Conservation (phyloP, 1,140 invertebrate species). For the Aricia agestis region DNA sequence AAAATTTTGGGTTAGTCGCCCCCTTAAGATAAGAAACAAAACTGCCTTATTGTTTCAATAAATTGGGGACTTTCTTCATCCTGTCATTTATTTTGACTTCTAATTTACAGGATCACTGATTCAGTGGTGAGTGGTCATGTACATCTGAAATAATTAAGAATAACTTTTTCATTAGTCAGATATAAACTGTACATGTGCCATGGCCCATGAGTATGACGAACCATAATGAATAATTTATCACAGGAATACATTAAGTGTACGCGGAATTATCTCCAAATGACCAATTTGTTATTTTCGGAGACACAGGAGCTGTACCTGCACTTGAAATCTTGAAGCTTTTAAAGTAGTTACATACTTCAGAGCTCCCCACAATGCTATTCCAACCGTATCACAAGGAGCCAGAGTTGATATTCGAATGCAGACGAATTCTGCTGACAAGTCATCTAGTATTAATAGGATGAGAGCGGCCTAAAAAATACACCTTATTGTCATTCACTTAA, state of each 20-base stretch:
- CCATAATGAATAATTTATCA: conserved; percentile 21
- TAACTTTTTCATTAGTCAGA: neutral
- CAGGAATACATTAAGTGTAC: conserved; percentile 23
- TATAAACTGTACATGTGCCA: neutral
- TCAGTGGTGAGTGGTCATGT: too few species aligned
- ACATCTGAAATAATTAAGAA: neutral
- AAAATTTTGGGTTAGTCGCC: too few species aligned
- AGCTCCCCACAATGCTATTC: conserved; percentile 24
- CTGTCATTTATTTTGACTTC: too few species aligned
- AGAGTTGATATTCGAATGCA: conserved; percentile 25
- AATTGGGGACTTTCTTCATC: too few species aligned
- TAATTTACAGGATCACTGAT: too few species aligned
- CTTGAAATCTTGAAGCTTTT: conserved; percentile 66
- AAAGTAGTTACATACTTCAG: conserved; percentile 61
- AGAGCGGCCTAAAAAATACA: neutral
- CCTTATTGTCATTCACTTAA: neutral
- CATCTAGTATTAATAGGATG: conserved; percentile 26
- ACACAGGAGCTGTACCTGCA: conserved; percentile 70
- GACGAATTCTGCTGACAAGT: conserved; percentile 33
- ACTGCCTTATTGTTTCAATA: too few species aligned
- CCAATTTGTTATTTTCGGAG: conserved; percentile 72
- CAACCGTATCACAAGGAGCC: conserved; percentile 11
- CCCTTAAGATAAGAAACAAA: too few species aligned
- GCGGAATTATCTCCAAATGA: conserved; percentile 57
- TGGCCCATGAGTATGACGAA: neutral